Evolutionary conservation across 1,140 invertebrate species (phyloP), one percentile per base, ranked within the genome.

Genomic region (Meteorus sp.): DNA sequence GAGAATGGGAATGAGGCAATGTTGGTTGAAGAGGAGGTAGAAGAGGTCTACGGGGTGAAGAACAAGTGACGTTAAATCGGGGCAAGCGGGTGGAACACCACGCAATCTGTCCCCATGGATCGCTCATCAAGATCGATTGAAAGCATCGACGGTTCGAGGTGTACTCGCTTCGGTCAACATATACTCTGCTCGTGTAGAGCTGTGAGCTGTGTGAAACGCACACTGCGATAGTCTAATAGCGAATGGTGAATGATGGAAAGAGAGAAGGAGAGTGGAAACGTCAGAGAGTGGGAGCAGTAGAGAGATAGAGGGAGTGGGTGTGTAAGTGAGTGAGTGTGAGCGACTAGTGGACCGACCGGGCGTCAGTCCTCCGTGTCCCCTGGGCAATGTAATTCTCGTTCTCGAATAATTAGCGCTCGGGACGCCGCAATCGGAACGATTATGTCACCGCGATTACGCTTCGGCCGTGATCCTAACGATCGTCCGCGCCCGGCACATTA

Each of bases 391-490:
- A 73, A 76, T 73, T 74, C 65, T 70, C 70, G 63, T 64, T 53
- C 56, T 64, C 56, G 64, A 69, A 68, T 66, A 67, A 71, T 76
- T 71, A 70, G 65, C 60, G 51, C 29, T 35, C 37, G 41, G 48
- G 17, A 58, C 56, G 47, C 59, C 55, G 47, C 65, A 75, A 71
- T 74, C 66, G 66, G 47, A 68, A 68, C 71, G 70, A 74, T 76
- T 75, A 72, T 67, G 70, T 75, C 68, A 65, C 59, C 55, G 63
- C 66, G 66, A 75, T 74, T 73, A 72, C 67, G 55, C 45, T 43
- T 50, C 54, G 8, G 15, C 39, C 62, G 63, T 61, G 61, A 68
- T 70, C 64, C 67, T 68, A 71, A 70, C 72, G 65, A 74, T 71
- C 68, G 70, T 66, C 66, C 63, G 61, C 63, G 57, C 61, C 50